A percentile compares a stretch with the other conserved stretches of the same genome.
These are phyloP conservation scores for Hippocampus kuda DNA, from an alignment of 2,797 vertebrate genomes.

Conservation along the genomic window DNA sequence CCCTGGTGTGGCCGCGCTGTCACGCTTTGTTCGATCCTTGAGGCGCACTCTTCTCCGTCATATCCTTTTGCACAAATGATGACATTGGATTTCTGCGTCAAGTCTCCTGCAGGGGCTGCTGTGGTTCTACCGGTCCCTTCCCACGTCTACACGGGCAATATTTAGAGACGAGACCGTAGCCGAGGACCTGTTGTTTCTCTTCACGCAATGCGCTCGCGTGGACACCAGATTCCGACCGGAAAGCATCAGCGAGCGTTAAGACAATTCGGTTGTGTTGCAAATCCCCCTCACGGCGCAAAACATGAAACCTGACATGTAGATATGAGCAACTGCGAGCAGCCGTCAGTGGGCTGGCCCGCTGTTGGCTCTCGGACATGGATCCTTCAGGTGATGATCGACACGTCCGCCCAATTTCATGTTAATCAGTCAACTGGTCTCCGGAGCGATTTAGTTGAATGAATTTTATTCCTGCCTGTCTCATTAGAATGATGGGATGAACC, in stretches of 20 bases:
- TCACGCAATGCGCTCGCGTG: background rate
- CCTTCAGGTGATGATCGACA: background rate
- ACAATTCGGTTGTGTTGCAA: background rate
- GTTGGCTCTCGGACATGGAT: background rate
- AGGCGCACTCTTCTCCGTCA: background rate
- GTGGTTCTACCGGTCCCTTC: constrained; percentile 48
- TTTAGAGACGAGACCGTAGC: constrained; percentile 36
- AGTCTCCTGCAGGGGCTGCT: constrained; percentile 62
- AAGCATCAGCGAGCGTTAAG: background rate
- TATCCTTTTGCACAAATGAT: background rate
- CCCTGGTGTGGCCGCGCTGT: background rate
- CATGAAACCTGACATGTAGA: background rate
- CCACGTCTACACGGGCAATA: background rate
- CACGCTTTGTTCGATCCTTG: background rate
- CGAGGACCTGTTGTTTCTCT: constrained; percentile 47
- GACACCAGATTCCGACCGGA: background rate
- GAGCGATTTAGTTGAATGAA: background rate
- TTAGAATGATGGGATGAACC: too few relatives aligned
- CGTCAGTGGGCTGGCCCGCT: background rate
- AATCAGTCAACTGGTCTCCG: background rate
- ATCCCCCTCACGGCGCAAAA: background rate
- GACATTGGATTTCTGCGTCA: constrained; percentile 8
- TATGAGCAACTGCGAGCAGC: background rate
- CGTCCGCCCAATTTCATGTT: background rate
- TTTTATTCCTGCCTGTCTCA: too few relatives aligned